Evolutionary conservation across 2,113 vertebrate species (phyloP), one percentile per base, ranked within the genome.

Genomic region (Odocoileus hemionus): DNA sequence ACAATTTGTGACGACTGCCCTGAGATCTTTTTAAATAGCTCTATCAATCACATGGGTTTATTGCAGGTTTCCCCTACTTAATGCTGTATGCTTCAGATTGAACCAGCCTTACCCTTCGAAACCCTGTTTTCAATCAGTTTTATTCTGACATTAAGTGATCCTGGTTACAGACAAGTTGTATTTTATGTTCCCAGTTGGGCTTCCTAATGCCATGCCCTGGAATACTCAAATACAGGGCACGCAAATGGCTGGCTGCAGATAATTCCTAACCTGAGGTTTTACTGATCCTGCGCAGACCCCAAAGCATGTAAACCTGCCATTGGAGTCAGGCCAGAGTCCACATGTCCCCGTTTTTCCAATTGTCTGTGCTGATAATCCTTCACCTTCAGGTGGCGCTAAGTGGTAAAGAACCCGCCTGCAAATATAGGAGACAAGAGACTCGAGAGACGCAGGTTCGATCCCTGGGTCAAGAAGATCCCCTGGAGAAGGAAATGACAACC

Each of bases 131-230:
- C 95, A 93, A 60, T 95, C 88, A 86, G 13, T 88, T 96, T 95
- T 93, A 55, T 95, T 94, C 97, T 92, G 67, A 94, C 55, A 70
- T 94, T 92, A 93, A 92, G 70, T 83, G 74, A 95, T 90, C n/a
- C 92, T 92, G 79, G 28, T 96, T 95, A 76, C 54, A 93, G 89
- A 92, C 74, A 88, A 83, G 13, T 50, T 87, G 43, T 33, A 86
- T 91, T 97, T 91, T 95, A 86, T 61, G 36, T 79, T 76, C 67
- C 94, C 55, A 67, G 30, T 78, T 82, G 89, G 54, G 7, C 78
- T 96, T 87, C 64, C 90, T 60, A 91, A 43, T 70, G 55, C 36
- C 36, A 52, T 52, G 43, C 6, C 43, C 26, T 87, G 2, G 47
- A 55, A 54, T 61, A 60, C 67, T 74, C 19, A 23, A 96, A 83